These are phyloP conservation scores for Polyodon spathula DNA, from an alignment of 2,113 vertebrate genomes.

Conservation along the genomic window DNA sequence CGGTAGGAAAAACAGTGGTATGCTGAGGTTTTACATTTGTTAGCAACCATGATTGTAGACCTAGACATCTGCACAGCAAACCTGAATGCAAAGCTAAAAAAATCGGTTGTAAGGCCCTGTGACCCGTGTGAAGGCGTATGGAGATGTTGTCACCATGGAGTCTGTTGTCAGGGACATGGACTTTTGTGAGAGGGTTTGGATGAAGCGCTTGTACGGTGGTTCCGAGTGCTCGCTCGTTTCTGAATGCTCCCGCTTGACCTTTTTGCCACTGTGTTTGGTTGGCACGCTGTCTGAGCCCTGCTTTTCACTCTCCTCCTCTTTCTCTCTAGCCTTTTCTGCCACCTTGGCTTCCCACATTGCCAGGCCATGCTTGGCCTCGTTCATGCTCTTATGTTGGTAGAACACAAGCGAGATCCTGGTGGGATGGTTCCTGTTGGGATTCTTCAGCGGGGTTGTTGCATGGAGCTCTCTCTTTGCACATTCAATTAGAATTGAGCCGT, in stretches of 20 bases:
- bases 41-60: conserved; percentile 6
- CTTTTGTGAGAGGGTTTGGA: conserved; percentile 73
- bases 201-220: conserved; percentile 77
- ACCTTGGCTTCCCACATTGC: conserved; percentile 93
- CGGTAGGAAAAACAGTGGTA: conserved; percentile 31
- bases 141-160: conserved; percentile 80
- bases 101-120: conserved; percentile 93
- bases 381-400: conserved; percentile 97
- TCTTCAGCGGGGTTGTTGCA: conserved; percentile 85
- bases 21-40: conserved; percentile 31
- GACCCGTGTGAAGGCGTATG: conserved; percentile 94
- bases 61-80: conserved; percentile 29
- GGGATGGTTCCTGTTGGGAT: conserved; percentile 80
- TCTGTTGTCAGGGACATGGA: conserved; percentile 85
- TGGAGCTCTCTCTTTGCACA: conserved; percentile 94
- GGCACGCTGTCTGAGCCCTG: conserved; percentile 76
- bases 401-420: conserved; percentile 93
- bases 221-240: conserved; percentile 65
- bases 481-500: conserved; percentile 94
- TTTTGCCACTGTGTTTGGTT: conserved; percentile 75
- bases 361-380: conserved; percentile 88
- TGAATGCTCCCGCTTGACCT: conserved; percentile 71
- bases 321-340: conserved; percentile 90
- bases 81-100: conserved; percentile 50
- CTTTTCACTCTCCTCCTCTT: conserved; percentile 83